These are phyloP conservation scores for Sinella curviseta DNA, from an alignment of 1,140 invertebrate genomes.

Conservation along the genomic window DNA sequence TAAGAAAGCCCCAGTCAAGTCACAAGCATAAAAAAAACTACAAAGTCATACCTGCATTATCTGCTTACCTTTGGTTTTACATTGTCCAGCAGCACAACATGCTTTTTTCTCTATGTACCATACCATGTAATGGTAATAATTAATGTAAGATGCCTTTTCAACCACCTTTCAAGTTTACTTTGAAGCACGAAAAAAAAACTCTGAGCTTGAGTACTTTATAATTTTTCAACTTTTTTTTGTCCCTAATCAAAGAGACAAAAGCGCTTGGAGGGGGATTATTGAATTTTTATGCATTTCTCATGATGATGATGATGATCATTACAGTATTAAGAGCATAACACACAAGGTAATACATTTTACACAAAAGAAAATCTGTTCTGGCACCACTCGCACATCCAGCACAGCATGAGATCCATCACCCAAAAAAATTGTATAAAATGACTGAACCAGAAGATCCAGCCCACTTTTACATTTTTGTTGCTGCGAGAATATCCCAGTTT, in stretches of 20 bases:
- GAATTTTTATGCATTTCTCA: conserved; percentile 8
- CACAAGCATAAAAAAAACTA: neutral
- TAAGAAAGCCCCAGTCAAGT: neutral
- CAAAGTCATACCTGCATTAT: neutral
- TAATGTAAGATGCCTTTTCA: conserved; percentile 3
- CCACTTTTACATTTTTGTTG: conserved; percentile 21
- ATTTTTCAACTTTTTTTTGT: neutral
- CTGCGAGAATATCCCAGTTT: no score
- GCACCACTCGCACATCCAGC: neutral
- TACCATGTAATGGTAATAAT: conserved; percentile 16
- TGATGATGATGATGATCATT: neutral
- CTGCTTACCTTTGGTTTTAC: neutral
- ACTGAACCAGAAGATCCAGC: conserved; percentile 14
- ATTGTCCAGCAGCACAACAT: neutral
- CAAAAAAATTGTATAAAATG: neutral
- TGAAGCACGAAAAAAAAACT: neutral
- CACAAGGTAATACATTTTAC: neutral
- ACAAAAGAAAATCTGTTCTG: conserved; percentile 2
- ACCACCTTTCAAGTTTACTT: neutral
- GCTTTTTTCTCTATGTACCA: neutral
- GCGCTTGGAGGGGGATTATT: neutral
- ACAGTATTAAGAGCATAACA: neutral
- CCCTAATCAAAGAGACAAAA: conserved; percentile 16
- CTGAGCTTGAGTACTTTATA: conserved; percentile 3
- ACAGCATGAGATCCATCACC: conserved; percentile 18